phyloP scores from a whole-genome alignment of 2,888 invertebrate species.

The Drosophila pseudotalamancana region DNA sequence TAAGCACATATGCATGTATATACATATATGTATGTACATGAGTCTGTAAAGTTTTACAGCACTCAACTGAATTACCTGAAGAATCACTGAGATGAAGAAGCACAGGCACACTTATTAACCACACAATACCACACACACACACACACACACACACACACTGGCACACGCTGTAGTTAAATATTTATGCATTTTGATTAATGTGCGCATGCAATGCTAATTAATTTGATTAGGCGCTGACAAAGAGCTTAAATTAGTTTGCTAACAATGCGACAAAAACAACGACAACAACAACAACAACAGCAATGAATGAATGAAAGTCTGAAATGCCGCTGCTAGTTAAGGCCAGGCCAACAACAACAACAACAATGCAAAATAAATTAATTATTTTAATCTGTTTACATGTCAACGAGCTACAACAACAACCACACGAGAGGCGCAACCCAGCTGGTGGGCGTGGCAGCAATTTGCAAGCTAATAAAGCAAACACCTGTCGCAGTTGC shows the following conservation, averaged over 20 bases:
- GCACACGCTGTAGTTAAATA: slow-evolving; percentile 9
- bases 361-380: slow-evolving; percentile 71
- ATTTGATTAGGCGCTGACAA: slow-evolving; percentile 68
- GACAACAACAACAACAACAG: neutral
- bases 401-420: slow-evolving; percentile 53
- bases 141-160: neutral
- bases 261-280: slow-evolving; percentile 30
- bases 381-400: slow-evolving; percentile 79
- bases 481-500: slow-evolving; percentile 67
- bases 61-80: too few relatives aligned
- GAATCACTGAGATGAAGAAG: too few relatives aligned
- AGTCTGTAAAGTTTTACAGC: too few relatives aligned
- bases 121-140: neutral
- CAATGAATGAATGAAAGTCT: too few relatives aligned
- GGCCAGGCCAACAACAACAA: slow-evolving; percentile 13
- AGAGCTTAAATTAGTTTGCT: slow-evolving; percentile 64
- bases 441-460: neutral
- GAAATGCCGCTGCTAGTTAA: slow-evolving; percentile 39
- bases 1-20: too few relatives aligned
- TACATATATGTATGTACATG: too few relatives aligned
- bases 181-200: slow-evolving; percentile 62
- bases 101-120: neutral
- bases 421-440: slow-evolving; percentile 9
- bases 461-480: slow-evolving; percentile 60
- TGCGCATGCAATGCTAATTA: slow-evolving; percentile 62